Conservation (phyloP, 2,888 invertebrate species). For the Napeogenes sylphis region DNA sequence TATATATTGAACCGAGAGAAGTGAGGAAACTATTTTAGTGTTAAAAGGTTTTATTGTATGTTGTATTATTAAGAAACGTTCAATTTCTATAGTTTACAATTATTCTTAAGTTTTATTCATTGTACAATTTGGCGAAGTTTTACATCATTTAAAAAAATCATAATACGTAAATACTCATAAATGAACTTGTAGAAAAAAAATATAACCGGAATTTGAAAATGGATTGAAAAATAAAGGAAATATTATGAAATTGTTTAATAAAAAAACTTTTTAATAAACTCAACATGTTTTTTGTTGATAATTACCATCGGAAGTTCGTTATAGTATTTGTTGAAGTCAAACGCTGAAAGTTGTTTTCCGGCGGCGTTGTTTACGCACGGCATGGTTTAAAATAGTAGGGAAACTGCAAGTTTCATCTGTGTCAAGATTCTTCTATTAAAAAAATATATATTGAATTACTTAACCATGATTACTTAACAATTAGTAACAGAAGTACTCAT, state of each 20-base stretch:
- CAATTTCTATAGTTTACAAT: no score
- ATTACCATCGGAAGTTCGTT: constrained; percentile 17
- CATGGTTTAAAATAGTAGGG: constrained; percentile 6
- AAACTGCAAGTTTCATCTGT: constrained; percentile 5
- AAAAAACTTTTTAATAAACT: neutral
- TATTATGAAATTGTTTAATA: neutral
- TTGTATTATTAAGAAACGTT: no score
- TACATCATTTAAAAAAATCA: no score
- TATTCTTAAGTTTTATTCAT: neutral
- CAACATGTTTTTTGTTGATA: neutral
- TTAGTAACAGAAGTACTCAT: no score
- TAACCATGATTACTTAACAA: no score
- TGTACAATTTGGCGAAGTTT: neutral
- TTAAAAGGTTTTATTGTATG: neutral
- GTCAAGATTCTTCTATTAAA: neutral
- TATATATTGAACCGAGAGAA: constrained; percentile 18
- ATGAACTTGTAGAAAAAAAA: no score
- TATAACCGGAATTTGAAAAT: no score
- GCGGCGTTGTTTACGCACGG: constrained; percentile 20
- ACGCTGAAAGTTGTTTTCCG: constrained; percentile 27
- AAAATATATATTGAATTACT: neutral
- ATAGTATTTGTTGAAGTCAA: constrained; percentile 18
- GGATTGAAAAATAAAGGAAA: neutral
- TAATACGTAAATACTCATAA: no score
- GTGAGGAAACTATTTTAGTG: constrained; percentile 13